A percentile compares a stretch with the other conserved stretches of the same genome.
Evolutionary conservation across 2,113 vertebrate species (phyloP).

Genomic region (Protobothrops flavoviridis): DNA sequence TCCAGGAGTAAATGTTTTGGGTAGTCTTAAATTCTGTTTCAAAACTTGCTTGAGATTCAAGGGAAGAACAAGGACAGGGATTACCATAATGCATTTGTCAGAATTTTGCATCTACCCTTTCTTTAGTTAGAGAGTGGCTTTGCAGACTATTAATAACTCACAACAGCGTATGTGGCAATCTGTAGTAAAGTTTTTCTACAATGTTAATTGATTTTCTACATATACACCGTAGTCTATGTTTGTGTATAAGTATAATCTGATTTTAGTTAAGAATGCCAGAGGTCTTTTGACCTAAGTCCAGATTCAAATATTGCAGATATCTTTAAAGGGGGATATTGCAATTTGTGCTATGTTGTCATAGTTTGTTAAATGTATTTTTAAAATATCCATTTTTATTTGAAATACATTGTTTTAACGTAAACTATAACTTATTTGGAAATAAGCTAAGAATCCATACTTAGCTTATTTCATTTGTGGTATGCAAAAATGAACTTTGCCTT

Average conservation of each 20-base stretch:
- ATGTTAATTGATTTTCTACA: background rate
- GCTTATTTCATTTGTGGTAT: background rate
- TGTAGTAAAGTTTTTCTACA: slow-evolving; percentile 18
- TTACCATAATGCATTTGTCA: slow-evolving; percentile 28
- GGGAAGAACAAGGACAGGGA: slow-evolving; percentile 54
- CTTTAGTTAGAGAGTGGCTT: slow-evolving; percentile 50
- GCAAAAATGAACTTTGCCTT: slow-evolving; percentile 35
- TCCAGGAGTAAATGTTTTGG: background rate
- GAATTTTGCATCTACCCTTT: slow-evolving; percentile 58
- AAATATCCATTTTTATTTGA: slow-evolving; percentile 47
- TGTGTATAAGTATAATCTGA: slow-evolving; percentile 12
- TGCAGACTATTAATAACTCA: slow-evolving; percentile 29
- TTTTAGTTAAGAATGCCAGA: slow-evolving; percentile 24
- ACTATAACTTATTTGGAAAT: slow-evolving; percentile 27
- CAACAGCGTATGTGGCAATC: slow-evolving; percentile 11
- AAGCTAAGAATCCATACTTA: slow-evolving; percentile 3
- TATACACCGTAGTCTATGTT: background rate
- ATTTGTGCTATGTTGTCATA: slow-evolving; percentile 32
- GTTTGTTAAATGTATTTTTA: slow-evolving; percentile 44
- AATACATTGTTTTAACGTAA: slow-evolving; percentile 33
- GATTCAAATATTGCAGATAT: background rate
- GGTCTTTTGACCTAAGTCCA: background rate
- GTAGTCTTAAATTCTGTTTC: slow-evolving; percentile 34
- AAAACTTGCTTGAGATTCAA: slow-evolving; percentile 47
- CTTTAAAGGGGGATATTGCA: slow-evolving; percentile 8